These are phyloP conservation scores for Micrasema longulum DNA, from an alignment of 1,140 invertebrate genomes.

Conservation along the genomic window DNA sequence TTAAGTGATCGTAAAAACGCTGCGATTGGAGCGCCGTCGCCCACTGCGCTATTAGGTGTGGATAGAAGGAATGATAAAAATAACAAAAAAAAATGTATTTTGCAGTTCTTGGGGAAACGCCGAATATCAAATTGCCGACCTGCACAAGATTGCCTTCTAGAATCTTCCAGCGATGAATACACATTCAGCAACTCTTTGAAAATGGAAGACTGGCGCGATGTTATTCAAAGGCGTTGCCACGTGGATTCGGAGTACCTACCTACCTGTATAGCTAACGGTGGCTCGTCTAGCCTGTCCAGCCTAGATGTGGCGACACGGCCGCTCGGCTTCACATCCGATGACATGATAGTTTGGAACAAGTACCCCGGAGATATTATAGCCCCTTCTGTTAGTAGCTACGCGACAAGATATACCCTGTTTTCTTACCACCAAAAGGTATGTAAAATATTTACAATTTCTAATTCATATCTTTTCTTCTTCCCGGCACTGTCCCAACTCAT, in stretches of 20 bases:
- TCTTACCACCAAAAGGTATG: conserved; percentile 18
- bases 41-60: too few relatives aligned
- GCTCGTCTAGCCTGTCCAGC: neutral
- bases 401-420: conserved; percentile 5
- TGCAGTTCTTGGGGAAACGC: conserved; percentile 38
- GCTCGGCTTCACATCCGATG: conserved; percentile 6
- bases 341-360: conserved; percentile 44
- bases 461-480: too few relatives aligned
- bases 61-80: too few relatives aligned
- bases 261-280: neutral
- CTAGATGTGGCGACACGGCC: conserved; percentile 1
- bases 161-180: conserved; percentile 4
- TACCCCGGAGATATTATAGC: conserved; percentile 38
- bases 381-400: neutral
- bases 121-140: conserved; percentile 35
- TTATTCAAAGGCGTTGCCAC: conserved; percentile 41
- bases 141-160: conserved; percentile 1
- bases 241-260: too few relatives aligned
- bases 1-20: too few relatives aligned
- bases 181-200: neutral
- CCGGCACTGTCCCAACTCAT: too few relatives aligned
- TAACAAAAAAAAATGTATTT: too few relatives aligned
- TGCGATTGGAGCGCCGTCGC: too few relatives aligned
- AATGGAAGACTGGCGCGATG: conserved; percentile 46
- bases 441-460: too few relatives aligned